Percentiles rank a stretch among this genome's conserved stretches.
These are phyloP conservation scores for Aphelocoma californica DNA, from an alignment of 2,797 vertebrate genomes.

Conservation along the genomic window DNA sequence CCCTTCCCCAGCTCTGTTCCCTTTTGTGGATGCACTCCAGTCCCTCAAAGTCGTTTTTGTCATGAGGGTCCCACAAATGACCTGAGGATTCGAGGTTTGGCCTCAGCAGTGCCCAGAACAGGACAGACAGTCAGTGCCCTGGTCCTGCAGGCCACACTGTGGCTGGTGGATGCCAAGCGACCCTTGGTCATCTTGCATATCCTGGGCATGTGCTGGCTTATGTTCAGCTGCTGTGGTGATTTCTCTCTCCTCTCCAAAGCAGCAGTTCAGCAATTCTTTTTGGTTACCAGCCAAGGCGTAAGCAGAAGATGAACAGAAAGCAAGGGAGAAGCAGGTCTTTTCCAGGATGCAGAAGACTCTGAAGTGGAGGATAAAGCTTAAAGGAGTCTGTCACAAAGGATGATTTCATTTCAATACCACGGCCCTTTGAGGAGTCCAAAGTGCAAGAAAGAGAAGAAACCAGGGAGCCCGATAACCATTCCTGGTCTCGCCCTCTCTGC, in stretches of 20 bases:
- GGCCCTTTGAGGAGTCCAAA: background rate
- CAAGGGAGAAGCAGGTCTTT: background rate
- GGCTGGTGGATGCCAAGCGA: background rate
- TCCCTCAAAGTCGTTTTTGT: background rate
- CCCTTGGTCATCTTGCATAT: background rate
- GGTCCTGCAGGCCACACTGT: background rate
- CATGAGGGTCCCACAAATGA: no score
- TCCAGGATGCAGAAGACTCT: background rate
- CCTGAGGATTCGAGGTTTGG: background rate
- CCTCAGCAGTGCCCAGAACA: background rate
- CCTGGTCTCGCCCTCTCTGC: background rate
- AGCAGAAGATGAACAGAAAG: background rate
- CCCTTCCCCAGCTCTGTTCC: background rate
- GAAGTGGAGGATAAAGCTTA: background rate
- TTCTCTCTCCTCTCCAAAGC: background rate
- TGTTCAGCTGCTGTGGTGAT: no score
- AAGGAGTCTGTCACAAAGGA: background rate
- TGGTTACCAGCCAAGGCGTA: no score
- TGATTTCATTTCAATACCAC: background rate
- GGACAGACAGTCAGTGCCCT: background rate
- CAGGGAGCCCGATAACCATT: background rate
- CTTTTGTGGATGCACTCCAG: background rate
- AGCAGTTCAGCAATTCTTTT: background rate
- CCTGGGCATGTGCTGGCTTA: background rate
- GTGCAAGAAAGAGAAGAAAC: background rate